Evolutionary conservation across 2,888 invertebrate species (phyloP).

Genomic region (Heliconius sara): DNA sequence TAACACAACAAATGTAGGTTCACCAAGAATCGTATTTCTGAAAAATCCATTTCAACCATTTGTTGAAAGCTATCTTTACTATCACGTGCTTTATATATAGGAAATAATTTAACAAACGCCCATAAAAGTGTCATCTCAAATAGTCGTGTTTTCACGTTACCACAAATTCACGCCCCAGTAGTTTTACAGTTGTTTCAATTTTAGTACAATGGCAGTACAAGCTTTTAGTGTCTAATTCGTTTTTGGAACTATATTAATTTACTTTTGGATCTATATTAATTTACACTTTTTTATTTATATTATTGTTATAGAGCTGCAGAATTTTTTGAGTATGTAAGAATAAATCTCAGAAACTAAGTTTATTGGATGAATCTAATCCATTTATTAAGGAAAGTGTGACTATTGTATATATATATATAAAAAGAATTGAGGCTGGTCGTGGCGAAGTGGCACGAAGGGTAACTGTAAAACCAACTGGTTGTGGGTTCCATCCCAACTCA

Average conservation of each 20-base stretch:
- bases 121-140: conserved; percentile 26
- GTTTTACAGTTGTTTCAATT: conserved; percentile 23
- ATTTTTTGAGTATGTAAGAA: too few relatives aligned
- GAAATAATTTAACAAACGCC: conserved; percentile 22
- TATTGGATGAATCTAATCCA: too few relatives aligned
- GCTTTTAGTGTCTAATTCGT: conserved; percentile 7
- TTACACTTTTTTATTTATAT: not conserved
- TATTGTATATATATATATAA: too few relatives aligned
- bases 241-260: not conserved
- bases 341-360: too few relatives aligned
- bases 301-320: too few relatives aligned
- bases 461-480: too few relatives aligned
- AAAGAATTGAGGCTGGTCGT: too few relatives aligned
- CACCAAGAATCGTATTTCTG: not conserved
- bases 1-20: not conserved
- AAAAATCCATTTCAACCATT: conserved; percentile 15
- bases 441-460: too few relatives aligned
- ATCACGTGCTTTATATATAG: conserved; percentile 16
- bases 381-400: too few relatives aligned
- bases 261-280: not conserved
- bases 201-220: conserved; percentile 7
- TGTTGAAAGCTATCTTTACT: conserved; percentile 1
- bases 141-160: conserved; percentile 5
- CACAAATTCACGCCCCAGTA: conserved; percentile 10
- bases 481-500: too few relatives aligned